Evolutionary conservation across 1,140 invertebrate species (phyloP), one percentile per base, ranked within the genome.

Genomic region (Drosophila baimaii): DNA sequence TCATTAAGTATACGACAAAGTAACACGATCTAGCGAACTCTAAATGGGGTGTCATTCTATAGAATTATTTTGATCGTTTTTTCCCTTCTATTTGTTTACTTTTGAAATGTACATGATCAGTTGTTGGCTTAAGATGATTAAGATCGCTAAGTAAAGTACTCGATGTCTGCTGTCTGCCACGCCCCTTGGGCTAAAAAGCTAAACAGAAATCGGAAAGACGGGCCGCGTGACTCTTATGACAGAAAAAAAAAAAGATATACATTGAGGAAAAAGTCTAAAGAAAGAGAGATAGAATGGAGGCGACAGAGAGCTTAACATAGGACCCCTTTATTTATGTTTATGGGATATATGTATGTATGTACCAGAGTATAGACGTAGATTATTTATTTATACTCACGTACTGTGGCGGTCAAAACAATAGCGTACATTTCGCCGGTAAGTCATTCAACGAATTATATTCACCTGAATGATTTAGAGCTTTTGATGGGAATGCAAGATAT

Each of bases 211-310:
- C 17, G 19, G 49, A 37, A 7, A 37, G 2, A 37, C 35, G 29
- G 49, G 70, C 79, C 79, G 68, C 79, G 79, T 81, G 79, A 81
- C 79, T 81, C 63, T 81, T 73, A 68, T 81, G 79, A 81, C 79
- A 82, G 73, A 68, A 68, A 68, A 81, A 73, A 82, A 68, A 68
- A 68, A 68, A 49, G 25, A 35, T 54, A 72, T 56, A 81, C 61
- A 66, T 77, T 41, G 39, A 73, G 47, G 49, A 49, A 72, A 66
- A 66, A 44, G 56, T 66, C 27, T n/a, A 37, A 44, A 65, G 23
- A 37, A 27, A 17, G 23, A 15, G 15, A 75, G 55, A 44, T 23
- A 41, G 46, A 29, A 29, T 12, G 46, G 41, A 56, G 43, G 15
- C 33, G 44, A 64, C 44, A 43, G n/a, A 66, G 23, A 69, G 65